Percentiles rank a stretch among this genome's conserved stretches.
Conservation (phyloP, 2,888 invertebrate genomes). For the Idaea dimidiata region DNA sequence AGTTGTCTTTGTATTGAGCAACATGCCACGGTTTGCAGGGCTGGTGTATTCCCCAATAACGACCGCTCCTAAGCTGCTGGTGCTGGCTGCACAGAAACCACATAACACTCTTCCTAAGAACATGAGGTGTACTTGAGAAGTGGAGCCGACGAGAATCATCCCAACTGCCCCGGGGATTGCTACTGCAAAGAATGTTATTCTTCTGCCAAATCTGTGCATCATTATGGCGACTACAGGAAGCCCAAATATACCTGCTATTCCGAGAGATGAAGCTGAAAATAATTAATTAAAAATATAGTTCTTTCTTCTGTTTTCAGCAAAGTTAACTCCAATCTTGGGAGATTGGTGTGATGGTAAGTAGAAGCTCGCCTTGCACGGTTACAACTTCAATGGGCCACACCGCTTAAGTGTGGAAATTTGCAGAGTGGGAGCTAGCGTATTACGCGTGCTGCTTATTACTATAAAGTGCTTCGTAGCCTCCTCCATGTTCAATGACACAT, state of each 20-base stretch:
- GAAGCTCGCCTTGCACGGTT: too few relatives aligned
- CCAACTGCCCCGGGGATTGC: not conserved
- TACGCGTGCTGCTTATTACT: too few relatives aligned
- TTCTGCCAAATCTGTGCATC: not conserved
- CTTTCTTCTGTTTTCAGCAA: too few relatives aligned
- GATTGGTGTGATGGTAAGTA: too few relatives aligned
- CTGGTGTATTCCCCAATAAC: not conserved
- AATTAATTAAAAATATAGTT: not conserved
- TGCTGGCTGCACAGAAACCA: not conserved
- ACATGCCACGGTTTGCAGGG: not conserved
- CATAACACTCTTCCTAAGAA: not conserved
- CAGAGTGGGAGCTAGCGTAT: too few relatives aligned
- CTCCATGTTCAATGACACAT: too few relatives aligned
- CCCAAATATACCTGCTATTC: not conserved
- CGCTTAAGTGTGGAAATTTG: too few relatives aligned
- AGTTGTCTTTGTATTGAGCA: not conserved
- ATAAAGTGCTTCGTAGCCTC: too few relatives aligned
- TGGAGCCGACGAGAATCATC: not conserved
- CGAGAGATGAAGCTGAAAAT: not conserved
- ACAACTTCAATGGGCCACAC: too few relatives aligned
- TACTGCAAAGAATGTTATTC: not conserved
- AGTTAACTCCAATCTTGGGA: too few relatives aligned
- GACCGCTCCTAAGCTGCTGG: not conserved
- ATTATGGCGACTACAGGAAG: not conserved
- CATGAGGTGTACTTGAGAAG: not conserved